Evolutionary conservation across 92 coral and sea anemone species (phyloP).

Genomic region (Anthopleura xanthogrammica): DNA sequence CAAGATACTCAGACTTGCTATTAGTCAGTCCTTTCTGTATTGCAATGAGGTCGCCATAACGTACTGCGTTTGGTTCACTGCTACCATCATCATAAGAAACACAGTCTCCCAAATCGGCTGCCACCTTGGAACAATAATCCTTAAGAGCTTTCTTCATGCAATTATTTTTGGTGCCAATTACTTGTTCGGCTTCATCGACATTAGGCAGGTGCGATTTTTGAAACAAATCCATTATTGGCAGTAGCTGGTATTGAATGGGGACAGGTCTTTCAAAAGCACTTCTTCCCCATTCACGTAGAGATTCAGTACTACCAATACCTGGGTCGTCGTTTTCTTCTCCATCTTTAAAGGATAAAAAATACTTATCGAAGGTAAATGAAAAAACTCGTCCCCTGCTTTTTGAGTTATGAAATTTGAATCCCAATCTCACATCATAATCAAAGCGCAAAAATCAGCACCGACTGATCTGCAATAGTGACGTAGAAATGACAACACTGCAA

Average conservation of each 20-base stretch:
- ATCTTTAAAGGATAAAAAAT: neutral
- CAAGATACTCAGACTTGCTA: neutral
- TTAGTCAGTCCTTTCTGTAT: neutral
- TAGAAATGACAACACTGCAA: too few species aligned
- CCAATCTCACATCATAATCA: too few species aligned
- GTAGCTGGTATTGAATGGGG: neutral
- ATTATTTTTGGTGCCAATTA: neutral
- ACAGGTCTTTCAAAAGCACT: slow-evolving; percentile 7
- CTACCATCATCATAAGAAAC: neutral
- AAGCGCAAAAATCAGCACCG: too few species aligned
- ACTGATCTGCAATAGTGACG: too few species aligned
- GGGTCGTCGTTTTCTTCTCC: neutral
- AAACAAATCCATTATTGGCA: neutral
- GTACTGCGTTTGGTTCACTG: neutral
- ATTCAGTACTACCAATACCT: neutral
- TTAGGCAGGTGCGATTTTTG: neutral
- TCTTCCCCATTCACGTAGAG: slow-evolving; percentile 6
- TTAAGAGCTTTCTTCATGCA: neutral
- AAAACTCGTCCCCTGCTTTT: too few species aligned
- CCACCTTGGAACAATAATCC: neutral
- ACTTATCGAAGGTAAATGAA: too few species aligned
- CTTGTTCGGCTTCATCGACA: neutral
- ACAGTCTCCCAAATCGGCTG: neutral
- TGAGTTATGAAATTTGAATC: too few species aligned
- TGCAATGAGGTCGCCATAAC: neutral